Conservation (phyloP, 1,140 invertebrate genomes). For the Leucophenga varia region DNA sequence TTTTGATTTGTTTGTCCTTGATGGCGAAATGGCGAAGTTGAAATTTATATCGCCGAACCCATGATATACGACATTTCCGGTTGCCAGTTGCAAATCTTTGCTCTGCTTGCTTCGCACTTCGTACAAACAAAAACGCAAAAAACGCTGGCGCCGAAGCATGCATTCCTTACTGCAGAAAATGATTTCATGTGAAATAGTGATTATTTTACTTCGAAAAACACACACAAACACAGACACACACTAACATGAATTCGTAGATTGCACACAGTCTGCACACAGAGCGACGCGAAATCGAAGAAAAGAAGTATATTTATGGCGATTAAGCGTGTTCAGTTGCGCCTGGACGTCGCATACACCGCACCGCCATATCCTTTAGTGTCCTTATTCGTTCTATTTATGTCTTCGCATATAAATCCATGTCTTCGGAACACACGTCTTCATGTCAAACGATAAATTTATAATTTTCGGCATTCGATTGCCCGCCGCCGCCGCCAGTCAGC, state of each 20-base stretch:
- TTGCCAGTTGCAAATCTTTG: neutral
- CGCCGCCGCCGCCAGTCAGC: no score
- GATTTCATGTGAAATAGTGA: conserved; percentile 56
- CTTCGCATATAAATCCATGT: conserved; percentile 54
- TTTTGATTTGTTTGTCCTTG: conserved; percentile 49
- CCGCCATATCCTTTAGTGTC: conserved; percentile 33
- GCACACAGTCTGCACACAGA: conserved; percentile 8
- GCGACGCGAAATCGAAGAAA: conserved; percentile 27
- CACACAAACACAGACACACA: neutral
- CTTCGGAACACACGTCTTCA: conserved; percentile 40
- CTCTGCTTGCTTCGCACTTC: neutral
- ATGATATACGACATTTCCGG: conserved; percentile 2
- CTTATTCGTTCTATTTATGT: conserved; percentile 48
- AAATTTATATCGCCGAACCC: conserved; percentile 25
- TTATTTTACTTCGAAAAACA: conserved; percentile 38
- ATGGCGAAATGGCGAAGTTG: conserved; percentile 27
- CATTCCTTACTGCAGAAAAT: conserved; percentile 43
- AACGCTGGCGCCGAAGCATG: conserved; percentile 24
- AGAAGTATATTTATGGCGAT: conserved; percentile 49
- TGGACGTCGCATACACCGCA: conserved; percentile 24
- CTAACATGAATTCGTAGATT: neutral
- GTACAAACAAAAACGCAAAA: conserved; percentile 1
- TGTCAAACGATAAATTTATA: conserved; percentile 54
- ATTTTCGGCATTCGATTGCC: conserved; percentile 29
- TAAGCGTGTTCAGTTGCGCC: conserved; percentile 46